Conservation (phyloP, 2,113 vertebrate species). For the Platichthys stellatus region DNA sequence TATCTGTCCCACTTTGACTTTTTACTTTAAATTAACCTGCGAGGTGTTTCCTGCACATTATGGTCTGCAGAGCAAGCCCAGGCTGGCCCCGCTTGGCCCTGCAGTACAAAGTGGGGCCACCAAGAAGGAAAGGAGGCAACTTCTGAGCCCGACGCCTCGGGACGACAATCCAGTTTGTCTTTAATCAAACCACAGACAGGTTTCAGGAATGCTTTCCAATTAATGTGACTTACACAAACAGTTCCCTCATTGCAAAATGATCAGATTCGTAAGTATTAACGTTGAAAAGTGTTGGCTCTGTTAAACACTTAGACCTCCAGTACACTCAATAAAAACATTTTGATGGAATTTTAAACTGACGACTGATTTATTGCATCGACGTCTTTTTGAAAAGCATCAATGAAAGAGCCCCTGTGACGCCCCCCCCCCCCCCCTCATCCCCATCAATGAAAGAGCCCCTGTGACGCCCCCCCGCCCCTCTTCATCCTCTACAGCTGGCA, state of each 20-base stretch:
- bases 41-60: slow-evolving; percentile 1
- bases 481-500: slow-evolving; percentile 70
- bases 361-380: slow-evolving; percentile 25
- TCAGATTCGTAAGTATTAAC: background rate
- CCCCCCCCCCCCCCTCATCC: slow-evolving; percentile 20
- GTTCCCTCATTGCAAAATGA: background rate
- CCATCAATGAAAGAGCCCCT: slow-evolving; percentile 50
- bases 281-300: too few relatives aligned
- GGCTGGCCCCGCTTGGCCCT: slow-evolving; percentile 23
- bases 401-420: slow-evolving; percentile 23
- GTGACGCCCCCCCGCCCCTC: background rate
- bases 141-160: slow-evolving; percentile 24
- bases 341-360: slow-evolving; percentile 9
- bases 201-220: background rate
- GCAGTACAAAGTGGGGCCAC: slow-evolving; percentile 28
- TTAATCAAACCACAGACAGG: slow-evolving; percentile 33
- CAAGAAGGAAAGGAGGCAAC: slow-evolving; percentile 6
- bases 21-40: slow-evolving; percentile 23
- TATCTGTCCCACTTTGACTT: background rate
- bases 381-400: slow-evolving; percentile 64
- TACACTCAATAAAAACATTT: background rate
- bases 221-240: slow-evolving; percentile 12
- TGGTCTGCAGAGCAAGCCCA: slow-evolving; percentile 46
- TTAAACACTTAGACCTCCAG: background rate
- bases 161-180: slow-evolving; percentile 32